phyloP scores from a whole-genome alignment of 2,113 vertebrate species.

The Menura novaehollandiae region DNA sequence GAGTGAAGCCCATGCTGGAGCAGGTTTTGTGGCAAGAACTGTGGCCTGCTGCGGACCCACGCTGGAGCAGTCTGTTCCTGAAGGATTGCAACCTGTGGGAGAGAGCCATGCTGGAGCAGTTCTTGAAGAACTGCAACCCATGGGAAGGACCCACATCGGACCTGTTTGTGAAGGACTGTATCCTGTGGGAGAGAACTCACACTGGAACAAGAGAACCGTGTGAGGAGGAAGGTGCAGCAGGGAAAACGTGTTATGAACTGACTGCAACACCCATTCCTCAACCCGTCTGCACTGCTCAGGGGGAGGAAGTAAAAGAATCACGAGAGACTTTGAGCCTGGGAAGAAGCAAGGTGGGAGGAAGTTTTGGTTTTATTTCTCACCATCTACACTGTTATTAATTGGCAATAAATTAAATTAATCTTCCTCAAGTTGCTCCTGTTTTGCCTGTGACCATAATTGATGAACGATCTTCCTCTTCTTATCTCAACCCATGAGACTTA shows the following conservation, averaged over 20 bases:
- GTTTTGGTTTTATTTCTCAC: not conserved
- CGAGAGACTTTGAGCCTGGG: not conserved
- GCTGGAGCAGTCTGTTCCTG: not conserved
- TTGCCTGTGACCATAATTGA: accelerated
- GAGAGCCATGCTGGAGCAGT: not conserved
- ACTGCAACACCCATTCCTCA: not conserved
- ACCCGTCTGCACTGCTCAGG: not conserved
- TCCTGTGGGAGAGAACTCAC: not conserved
- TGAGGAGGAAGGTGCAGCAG: not conserved
- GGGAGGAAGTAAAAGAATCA: not conserved
- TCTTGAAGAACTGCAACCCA: not conserved
- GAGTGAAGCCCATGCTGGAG: not conserved
- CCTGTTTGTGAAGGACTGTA: not conserved
- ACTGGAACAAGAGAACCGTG: not conserved
- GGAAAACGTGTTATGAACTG: not conserved
- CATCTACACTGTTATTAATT: not conserved
- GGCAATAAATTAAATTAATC: not conserved
- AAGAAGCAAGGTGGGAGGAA: not conserved
- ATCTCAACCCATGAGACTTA: not conserved
- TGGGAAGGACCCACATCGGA: not conserved
- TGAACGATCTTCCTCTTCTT: not conserved
- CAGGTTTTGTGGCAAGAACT: not conserved
- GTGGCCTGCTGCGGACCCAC: not conserved
- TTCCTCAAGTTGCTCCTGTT: not conserved
- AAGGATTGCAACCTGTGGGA: not conserved